Evolutionary conservation across 2,113 vertebrate species (phyloP).

Genomic region (Eublepharis macularius): DNA sequence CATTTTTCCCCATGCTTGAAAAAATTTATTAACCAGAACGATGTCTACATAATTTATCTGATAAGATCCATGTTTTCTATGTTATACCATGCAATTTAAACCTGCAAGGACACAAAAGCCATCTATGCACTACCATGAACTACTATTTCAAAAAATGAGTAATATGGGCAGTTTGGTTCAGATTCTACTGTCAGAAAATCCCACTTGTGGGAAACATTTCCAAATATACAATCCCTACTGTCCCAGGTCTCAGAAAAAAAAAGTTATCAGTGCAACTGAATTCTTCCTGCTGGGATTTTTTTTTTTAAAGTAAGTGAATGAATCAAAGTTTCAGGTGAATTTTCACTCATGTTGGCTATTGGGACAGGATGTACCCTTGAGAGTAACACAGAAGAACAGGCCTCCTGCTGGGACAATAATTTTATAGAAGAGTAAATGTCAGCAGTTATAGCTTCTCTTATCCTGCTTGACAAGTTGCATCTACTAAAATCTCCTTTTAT

Average conservation of each 20-base stretch:
- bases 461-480: too few species aligned
- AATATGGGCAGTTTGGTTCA: conserved; percentile 12
- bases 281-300: conserved; percentile 18
- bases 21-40: not conserved
- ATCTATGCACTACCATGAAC: not conserved
- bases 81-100: not conserved
- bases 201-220: conserved; percentile 41
- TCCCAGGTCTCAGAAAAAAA: conserved; percentile 28
- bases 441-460: too few species aligned
- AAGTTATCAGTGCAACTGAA: not conserved
- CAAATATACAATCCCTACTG: not conserved
- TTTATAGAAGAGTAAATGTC: too few species aligned
- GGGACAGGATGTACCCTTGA: not conserved
- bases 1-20: not conserved
- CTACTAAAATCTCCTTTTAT: too few species aligned
- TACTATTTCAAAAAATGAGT: conserved; percentile 8
- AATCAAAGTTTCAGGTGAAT: conserved; percentile 11
- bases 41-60: not conserved
- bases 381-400: not conserved
- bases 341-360: conserved; percentile 7
- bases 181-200: conserved; percentile 32
- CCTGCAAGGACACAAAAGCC: conserved; percentile 11
- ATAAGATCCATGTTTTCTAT: conserved; percentile 19
- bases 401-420: too few species aligned
- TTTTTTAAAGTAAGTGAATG: conserved; percentile 31